Evolutionary conservation across 2,888 invertebrate species (phyloP), one percentile per base, ranked within the genome.

Genomic region (Caenorhabditis panamensis): DNA sequence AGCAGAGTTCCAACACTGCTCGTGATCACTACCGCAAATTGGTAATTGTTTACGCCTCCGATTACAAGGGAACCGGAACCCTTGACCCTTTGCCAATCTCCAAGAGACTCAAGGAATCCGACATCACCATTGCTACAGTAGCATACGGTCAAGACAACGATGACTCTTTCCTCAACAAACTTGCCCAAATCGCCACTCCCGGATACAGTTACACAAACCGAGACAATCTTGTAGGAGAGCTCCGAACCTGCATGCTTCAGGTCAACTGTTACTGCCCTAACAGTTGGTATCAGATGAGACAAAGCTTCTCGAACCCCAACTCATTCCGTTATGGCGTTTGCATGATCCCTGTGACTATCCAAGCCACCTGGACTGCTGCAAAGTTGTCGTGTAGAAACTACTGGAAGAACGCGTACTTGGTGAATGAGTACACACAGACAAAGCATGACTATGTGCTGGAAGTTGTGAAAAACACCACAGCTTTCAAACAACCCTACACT

Each of bases 211-310:
- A 68, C 54, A 62, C 68, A 1, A 68, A 59, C 13, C 41, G 13
- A 13, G 8, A 13, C 41, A 6, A 13, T 13, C 8, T 13, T 13
- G 41, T 13, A 6, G 41, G 11, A 24, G 37, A 41, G 36, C 37
- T 41, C 1, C 61, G 26, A 31, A 69, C 36, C 31, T 36, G 18
- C 47, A 51, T 69, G 49, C 24, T 61, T 6, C 78, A 78, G 51
- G 47, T 66, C 58, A 78, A 78, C 47, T 78, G 78, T 18, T 78
- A 47, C 41, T 78, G 78, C 49, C 78, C 71, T 6, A 59, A 59
- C 44, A 20, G 44, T 20, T 78, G 78, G 78, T 20, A 16, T 4
- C 78, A 78, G 36, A 49, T 54, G 56, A 44, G 56, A 16, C 51
- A 63, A 9, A 41, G 31, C 16, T 78, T 37, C 28, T 11, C 36